Conservation (phyloP, 2,888 invertebrate species). For the Andrena bicolor region DNA sequence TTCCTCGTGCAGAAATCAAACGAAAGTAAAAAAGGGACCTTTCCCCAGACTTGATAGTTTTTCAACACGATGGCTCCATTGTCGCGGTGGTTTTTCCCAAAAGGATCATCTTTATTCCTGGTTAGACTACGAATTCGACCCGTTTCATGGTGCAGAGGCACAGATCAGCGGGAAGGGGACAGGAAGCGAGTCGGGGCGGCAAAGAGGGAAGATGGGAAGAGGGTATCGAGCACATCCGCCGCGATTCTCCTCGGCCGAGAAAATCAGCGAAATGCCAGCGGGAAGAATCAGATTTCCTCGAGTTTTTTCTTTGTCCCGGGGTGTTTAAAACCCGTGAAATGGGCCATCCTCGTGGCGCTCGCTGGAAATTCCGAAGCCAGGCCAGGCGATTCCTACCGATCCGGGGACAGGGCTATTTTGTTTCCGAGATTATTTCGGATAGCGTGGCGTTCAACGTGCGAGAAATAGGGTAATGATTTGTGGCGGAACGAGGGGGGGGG, state of each 20-base stretch:
- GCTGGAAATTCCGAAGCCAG: conserved; percentile 26
- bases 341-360: conserved; percentile 39
- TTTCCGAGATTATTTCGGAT: conserved; percentile 34
- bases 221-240: conserved; percentile 53
- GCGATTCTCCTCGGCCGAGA: conserved; percentile 39
- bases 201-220: conserved; percentile 28
- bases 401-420: conserved; percentile 15
- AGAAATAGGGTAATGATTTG: conserved; percentile 14
- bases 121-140: neutral
- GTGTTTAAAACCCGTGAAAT: conserved; percentile 72
- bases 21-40: neutral
- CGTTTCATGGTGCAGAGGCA: conserved; percentile 8
- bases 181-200: conserved; percentile 16
- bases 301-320: conserved; percentile 38
- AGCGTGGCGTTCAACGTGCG: neutral
- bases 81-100: too few species aligned
- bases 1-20: neutral
- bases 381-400: conserved; percentile 7
- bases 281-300: conserved; percentile 51
- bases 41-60: too few species aligned
- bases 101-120: too few species aligned
- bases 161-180: conserved; percentile 24
- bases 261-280: conserved; percentile 49
- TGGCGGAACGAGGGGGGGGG: neutral
- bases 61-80: too few species aligned